phyloP scores from a whole-genome alignment of 2,113 vertebrate genomes.

The Dinomys branickii region DNA sequence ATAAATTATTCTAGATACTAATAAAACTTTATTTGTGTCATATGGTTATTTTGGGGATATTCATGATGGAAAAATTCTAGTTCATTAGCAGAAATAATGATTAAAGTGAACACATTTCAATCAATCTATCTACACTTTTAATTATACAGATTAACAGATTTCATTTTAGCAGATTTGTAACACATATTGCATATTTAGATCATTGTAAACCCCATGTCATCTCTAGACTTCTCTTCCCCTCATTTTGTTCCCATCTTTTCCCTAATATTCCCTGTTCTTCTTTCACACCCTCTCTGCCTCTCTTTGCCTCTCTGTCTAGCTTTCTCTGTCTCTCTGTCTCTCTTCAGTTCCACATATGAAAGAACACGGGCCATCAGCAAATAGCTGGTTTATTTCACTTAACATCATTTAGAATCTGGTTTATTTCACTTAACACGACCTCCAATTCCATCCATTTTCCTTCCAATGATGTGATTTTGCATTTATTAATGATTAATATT shows the following conservation, averaged over 20 bases:
- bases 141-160: background rate
- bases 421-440: background rate
- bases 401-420: background rate
- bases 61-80: background rate
- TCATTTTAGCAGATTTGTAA: background rate
- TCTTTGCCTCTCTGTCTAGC: background rate
- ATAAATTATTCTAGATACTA: background rate
- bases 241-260: background rate
- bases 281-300: too few relatives aligned
- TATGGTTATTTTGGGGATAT: background rate
- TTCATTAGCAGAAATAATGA: background rate
- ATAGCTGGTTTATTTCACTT: background rate
- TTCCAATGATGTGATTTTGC: background rate
- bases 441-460: background rate
- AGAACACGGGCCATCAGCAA: too few relatives aligned
- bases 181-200: background rate
- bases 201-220: background rate
- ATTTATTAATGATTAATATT: background rate
- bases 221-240: background rate
- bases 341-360: background rate
- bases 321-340: background rate
- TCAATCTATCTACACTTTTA: background rate
- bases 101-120: background rate
- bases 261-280: background rate
- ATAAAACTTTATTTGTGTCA: background rate